Percentiles rank a stretch among this genome's conserved stretches.
Evolutionary conservation across 2,888 invertebrate species (phyloP).

Genomic region (Arge pagana): DNA sequence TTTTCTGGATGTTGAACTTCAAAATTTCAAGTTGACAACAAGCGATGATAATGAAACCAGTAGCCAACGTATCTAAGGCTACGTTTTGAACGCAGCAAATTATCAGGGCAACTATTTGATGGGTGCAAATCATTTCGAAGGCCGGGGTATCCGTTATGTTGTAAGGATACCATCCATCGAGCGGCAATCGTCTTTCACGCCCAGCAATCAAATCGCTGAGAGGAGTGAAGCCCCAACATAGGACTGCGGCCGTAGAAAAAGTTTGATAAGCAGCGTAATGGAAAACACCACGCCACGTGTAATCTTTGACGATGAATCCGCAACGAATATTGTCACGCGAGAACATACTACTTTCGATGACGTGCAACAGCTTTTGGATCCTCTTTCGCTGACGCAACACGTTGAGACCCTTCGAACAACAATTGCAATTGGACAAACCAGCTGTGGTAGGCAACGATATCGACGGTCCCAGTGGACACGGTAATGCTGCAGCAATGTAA

Average conservation of each 20-base stretch:
- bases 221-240: constrained; percentile 39
- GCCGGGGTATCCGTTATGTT: constrained; percentile 36
- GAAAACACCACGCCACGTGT: constrained; percentile 42
- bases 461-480: no score
- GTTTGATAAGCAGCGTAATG: constrained; percentile 43
- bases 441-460: no score
- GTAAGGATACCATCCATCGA: constrained; percentile 46
- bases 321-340: constrained; percentile 32
- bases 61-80: constrained; percentile 42
- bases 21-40: constrained; percentile 44
- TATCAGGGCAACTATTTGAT: constrained; percentile 36
- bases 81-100: constrained; percentile 41
- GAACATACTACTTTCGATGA: constrained; percentile 31
- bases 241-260: constrained; percentile 33
- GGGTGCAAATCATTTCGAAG: constrained; percentile 39
- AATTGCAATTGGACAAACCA: no score
- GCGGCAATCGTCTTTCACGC: constrained; percentile 33
- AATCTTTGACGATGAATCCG: constrained; percentile 31
- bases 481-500: no score
- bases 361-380: constrained; percentile 36
- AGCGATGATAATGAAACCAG: constrained; percentile 40
- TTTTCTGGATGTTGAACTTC: constrained; percentile 33
- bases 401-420: constrained; percentile 18
- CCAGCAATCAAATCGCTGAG: constrained; percentile 32
- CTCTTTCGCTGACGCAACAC: constrained; percentile 31